phyloP scores from a whole-genome alignment of 2,797 vertebrate genomes.

The Halcyon chelicuti region DNA sequence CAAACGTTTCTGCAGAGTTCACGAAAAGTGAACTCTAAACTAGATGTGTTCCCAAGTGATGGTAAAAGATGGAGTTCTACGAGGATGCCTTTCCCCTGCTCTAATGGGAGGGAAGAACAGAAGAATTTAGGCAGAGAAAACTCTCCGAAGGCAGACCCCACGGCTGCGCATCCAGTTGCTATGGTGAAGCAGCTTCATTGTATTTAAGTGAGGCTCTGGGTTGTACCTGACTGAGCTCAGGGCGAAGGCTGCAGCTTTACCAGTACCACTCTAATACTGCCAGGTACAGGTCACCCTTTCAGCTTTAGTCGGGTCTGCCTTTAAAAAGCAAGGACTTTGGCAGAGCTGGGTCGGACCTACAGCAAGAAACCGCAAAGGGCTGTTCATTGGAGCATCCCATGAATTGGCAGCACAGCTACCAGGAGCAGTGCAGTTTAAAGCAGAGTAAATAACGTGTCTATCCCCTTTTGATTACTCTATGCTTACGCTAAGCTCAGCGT shows the following conservation, averaged over 20 bases:
- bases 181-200: background rate
- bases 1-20: background rate
- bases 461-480: background rate
- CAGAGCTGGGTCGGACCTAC: background rate
- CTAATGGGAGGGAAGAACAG: background rate
- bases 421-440: background rate
- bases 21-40: background rate
- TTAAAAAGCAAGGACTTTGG: background rate
- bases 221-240: background rate
- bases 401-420: background rate
- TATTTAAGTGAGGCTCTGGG: background rate
- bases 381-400: accelerated
- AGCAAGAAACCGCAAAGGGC: background rate
- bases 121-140: background rate
- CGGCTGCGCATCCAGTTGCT: background rate
- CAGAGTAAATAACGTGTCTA: background rate
- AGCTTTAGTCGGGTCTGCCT: accelerated
- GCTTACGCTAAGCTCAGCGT: background rate
- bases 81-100: background rate
- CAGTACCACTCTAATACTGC: accelerated
- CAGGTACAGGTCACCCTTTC: accelerated
- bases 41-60: background rate
- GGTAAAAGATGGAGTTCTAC: background rate
- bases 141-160: background rate
- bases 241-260: accelerated